phyloP scores from a whole-genome alignment of 2,113 vertebrate species.

The Neofelis nebulosa region DNA sequence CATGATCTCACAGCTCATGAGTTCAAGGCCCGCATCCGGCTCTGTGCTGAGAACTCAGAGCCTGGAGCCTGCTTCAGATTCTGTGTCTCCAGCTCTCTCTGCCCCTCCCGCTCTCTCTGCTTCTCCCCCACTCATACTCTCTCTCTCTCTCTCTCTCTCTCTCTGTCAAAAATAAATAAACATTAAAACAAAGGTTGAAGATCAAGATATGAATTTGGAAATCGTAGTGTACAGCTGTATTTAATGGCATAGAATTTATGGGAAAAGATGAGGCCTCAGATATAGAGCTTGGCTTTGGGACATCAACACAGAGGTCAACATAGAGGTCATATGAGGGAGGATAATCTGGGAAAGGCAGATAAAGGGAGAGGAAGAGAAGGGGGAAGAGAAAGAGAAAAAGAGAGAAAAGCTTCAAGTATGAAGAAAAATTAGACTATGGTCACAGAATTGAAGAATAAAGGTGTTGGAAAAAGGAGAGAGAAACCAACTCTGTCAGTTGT shows the following conservation, averaged over 20 bases:
- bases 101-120: too few relatives aligned
- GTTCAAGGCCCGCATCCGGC: too few relatives aligned
- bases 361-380: too few relatives aligned
- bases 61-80: too few relatives aligned
- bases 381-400: not conserved
- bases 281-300: not conserved
- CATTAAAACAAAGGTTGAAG: not conserved
- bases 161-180: too few relatives aligned
- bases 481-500: not conserved
- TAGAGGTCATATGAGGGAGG: too few relatives aligned
- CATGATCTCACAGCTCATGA: too few relatives aligned
- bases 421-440: not conserved
- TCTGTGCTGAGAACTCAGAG: too few relatives aligned
- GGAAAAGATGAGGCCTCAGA: not conserved
- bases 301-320: not conserved
- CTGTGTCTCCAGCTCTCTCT: too few relatives aligned
- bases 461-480: not conserved
- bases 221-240: not conserved
- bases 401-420: not conserved
- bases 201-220: not conserved
- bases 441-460: not conserved
- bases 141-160: too few relatives aligned
- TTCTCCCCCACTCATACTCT: too few relatives aligned
- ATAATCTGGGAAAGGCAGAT: not conserved
- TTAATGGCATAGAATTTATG: not conserved